phyloP scores from a whole-genome alignment of 2,888 invertebrate species.

The Microctonus aethiopoides region DNA sequence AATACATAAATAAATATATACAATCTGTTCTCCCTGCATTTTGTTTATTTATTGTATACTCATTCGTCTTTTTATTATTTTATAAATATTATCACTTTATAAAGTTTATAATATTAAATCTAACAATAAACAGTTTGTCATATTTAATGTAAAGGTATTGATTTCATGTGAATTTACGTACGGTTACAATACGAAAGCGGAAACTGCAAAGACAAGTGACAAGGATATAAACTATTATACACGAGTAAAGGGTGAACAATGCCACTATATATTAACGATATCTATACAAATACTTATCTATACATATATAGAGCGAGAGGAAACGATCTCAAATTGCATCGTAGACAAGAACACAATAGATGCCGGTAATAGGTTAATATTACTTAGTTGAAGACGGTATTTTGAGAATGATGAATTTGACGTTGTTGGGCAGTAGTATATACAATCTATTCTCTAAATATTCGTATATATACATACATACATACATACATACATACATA shows the following conservation, averaged over 20 bases:
- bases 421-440: neutral
- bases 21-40: neutral
- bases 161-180: neutral
- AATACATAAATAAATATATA: too few species aligned
- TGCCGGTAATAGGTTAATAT: constrained; percentile 46
- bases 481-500: too few species aligned
- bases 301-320: neutral
- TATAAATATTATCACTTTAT: too few species aligned
- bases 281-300: constrained; percentile 24
- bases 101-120: too few species aligned
- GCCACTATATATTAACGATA: constrained; percentile 11
- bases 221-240: constrained; percentile 15
- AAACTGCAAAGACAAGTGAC: constrained; percentile 1
- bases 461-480: neutral
- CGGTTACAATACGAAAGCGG: neutral
- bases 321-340: constrained; percentile 45
- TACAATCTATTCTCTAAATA: neutral
- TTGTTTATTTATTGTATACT: too few species aligned
- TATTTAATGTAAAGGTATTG: neutral
- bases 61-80: neutral
- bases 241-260: constrained; percentile 27
- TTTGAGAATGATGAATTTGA: constrained; percentile 15
- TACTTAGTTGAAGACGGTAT: constrained; percentile 28
- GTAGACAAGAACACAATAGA: constrained; percentile 42
- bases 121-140: too few species aligned